These are phyloP conservation scores for Protobothrops flavoviridis DNA, from an alignment of 2,113 vertebrate genomes.

Conservation along the genomic window DNA sequence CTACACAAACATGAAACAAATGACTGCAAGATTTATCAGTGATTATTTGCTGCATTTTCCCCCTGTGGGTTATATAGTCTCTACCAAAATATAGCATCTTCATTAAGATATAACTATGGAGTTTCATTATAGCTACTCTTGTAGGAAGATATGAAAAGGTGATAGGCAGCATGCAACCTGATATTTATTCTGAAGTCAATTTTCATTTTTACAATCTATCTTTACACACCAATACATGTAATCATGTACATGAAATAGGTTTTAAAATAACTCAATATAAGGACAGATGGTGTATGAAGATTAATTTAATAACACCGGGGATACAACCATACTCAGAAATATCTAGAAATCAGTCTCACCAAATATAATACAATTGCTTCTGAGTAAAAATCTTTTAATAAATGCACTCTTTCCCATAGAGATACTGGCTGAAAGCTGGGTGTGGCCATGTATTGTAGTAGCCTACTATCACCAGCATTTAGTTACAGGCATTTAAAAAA, in stretches of 20 bases:
- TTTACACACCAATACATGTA: not conserved
- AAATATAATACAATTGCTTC: not conserved
- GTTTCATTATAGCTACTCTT: not conserved
- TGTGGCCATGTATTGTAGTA: conserved; percentile 54
- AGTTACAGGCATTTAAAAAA: not conserved
- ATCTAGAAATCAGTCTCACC: not conserved
- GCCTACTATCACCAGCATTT: not conserved
- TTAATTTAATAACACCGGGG: not conserved
- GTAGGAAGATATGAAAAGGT: not conserved
- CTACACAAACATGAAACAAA: not conserved
- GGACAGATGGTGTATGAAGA: conserved; percentile 1
- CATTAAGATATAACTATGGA: not conserved
- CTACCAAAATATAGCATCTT: not conserved
- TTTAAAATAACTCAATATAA: conserved; percentile 18
- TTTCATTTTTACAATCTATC: not conserved
- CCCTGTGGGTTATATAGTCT: not conserved
- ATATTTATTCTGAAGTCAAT: not conserved
- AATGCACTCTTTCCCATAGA: conserved; percentile 28
- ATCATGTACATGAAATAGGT: not conserved
- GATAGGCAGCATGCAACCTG: not conserved
- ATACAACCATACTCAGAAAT: not conserved
- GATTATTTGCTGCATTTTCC: not conserved
- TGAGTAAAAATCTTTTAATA: not conserved
- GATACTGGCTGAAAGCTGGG: conserved; percentile 43
- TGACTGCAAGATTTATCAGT: not conserved